Base-by-base conservation (phyloP, 2,888 invertebrate genomes). In the Arrhopalites spinosus region DNA sequence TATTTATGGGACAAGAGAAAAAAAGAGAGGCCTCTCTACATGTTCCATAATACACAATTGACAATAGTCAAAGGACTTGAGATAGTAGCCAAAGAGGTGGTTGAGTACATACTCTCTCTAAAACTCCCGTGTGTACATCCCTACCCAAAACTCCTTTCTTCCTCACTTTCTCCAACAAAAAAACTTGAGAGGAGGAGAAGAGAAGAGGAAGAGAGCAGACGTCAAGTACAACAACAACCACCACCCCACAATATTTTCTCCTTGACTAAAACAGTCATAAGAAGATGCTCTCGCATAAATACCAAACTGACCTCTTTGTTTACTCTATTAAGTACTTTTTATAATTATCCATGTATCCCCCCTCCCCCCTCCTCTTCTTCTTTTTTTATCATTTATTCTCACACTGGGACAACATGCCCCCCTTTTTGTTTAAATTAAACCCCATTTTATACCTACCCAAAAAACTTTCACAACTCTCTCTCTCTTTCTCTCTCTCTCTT, bases 261-360 rank as follows among this genome's bases (percentile, higher is more conserved):
- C 17, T 3, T 15, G 3, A 50, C n/a, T 15, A 50, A 50, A 50
- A 50, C n/a, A 36, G 36, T 36, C 36, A 36, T 53, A 53, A 23
- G 53, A 64, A 36, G 29, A 29, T 63, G 36, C 36, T 64, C 64
- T 36, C 36, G 25, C 63, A 30, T 36, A 64, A 64, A 64, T 64
- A 64, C 29, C 36, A 29, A 64, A 64, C 64, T 64, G 64, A 64
- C 64, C 64, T 64, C 64, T 29, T 64, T 64, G 64, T 64, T 64
- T 29, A 64, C 64, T 64, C 36, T 17, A 64, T 64, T 64, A 64
- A 36, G 36, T 36, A 36, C 36, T 36, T 11, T 36, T 63, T 8
- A 27, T 23, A 63, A 63, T 29, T 63, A 27, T 27, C 63, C 8
- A 63, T 63, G 25, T 63, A 15, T 63, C 63, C 23, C 23, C 25